Conservation (phyloP, 1,140 invertebrate species). For the Cyclina sinensis region DNA sequence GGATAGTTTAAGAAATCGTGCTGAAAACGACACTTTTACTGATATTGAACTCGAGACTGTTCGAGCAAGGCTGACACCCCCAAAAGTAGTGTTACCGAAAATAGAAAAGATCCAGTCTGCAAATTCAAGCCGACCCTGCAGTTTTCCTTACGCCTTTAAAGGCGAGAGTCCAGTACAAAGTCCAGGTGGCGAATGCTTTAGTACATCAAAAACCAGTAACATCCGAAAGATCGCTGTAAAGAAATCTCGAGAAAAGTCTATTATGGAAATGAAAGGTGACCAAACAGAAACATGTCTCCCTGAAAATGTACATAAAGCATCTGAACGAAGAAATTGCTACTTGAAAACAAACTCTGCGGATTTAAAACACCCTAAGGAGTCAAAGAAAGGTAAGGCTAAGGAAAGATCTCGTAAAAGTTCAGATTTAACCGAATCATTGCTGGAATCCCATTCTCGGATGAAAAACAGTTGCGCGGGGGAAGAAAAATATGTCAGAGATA, state of each 20-base stretch:
- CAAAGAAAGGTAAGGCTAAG: not conserved
- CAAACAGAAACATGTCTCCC: not conserved
- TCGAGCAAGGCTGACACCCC: not conserved
- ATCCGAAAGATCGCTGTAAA: slow-evolving; percentile 1
- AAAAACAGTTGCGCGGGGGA: not conserved
- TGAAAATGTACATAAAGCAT: not conserved
- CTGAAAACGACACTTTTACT: not conserved
- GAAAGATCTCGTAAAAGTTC: not conserved
- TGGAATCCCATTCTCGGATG: not conserved
- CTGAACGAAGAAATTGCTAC: not conserved
- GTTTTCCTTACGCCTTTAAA: not conserved
- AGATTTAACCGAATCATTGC: not conserved
- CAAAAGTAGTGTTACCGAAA: not conserved
- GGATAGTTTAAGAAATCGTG: not conserved
- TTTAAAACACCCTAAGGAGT: not conserved
- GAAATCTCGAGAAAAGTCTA: not conserved
- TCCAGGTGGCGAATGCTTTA: not conserved
- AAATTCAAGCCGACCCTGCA: not conserved
- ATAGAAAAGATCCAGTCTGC: not conserved
- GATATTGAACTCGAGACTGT: not conserved
- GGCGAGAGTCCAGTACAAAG: not conserved
- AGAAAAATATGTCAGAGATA: not conserved
- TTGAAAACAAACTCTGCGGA: not conserved
- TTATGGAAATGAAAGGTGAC: not conserved
- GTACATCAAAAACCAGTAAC: not conserved